Evolutionary conservation across 2,797 vertebrate species (phyloP).

Genomic region (Numenius phaeopus): DNA sequence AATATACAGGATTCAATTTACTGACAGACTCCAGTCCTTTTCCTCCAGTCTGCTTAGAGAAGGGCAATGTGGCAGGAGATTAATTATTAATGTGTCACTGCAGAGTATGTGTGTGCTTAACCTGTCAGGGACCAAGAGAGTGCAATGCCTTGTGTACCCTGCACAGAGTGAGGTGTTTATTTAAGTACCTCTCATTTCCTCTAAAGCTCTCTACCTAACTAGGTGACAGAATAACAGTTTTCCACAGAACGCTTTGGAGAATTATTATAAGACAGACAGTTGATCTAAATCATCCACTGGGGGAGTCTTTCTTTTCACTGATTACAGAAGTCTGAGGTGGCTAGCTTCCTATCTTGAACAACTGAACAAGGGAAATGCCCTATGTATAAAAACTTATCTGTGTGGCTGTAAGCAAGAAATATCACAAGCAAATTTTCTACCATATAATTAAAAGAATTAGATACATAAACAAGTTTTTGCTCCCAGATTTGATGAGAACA

Average conservation of each 20-base stretch:
- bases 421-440: neutral
- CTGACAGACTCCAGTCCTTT: neutral
- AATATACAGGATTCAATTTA: neutral
- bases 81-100: neutral
- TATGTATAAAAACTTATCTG: neutral
- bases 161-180: neutral
- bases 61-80: neutral
- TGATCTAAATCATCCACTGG: neutral
- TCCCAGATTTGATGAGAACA: neutral
- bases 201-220: neutral
- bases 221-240: neutral
- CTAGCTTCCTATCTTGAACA: neutral
- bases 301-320: neutral
- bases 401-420: neutral
- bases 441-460: neutral
- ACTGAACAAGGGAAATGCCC: neutral
- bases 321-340: neutral
- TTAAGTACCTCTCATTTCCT: neutral
- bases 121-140: neutral
- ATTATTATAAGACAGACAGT: neutral
- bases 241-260: neutral
- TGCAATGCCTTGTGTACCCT: neutral
- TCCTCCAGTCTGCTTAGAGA: neutral
- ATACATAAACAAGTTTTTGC: neutral
- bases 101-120: neutral